Conservation (phyloP, 2,797 vertebrate genomes). For the Notoglanidium macrostoma region DNA sequence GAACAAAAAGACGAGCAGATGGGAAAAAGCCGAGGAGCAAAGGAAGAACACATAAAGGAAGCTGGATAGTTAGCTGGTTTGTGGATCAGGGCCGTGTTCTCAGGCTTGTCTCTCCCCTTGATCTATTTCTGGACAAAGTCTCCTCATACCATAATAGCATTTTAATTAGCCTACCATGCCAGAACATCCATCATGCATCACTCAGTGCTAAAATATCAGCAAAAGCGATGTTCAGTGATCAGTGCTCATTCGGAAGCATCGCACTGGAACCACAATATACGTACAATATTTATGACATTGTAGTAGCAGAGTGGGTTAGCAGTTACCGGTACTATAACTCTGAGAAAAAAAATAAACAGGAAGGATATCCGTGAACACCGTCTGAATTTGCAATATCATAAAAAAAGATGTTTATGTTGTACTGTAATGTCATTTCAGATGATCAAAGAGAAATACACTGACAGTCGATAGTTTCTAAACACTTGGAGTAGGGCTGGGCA, state of each 20-base stretch:
- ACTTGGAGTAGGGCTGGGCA: background rate
- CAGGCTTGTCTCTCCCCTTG: slow-evolving; percentile 53
- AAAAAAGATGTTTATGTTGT: background rate
- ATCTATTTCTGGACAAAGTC: slow-evolving; percentile 75
- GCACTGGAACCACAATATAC: background rate
- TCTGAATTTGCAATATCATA: background rate
- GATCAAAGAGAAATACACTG: background rate
- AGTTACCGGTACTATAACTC: no score
- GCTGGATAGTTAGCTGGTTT: slow-evolving; percentile 21
- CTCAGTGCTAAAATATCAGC: slow-evolving; percentile 48
- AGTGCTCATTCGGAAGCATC: background rate
- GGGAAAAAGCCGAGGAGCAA: slow-evolving; percentile 9
- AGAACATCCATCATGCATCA: slow-evolving; percentile 60
- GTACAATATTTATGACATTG: background rate
- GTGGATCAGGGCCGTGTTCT: slow-evolving; percentile 52
- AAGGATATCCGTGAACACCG: background rate
- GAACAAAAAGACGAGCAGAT: slow-evolving; percentile 7
- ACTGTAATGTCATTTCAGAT: background rate
- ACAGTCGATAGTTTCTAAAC: background rate
- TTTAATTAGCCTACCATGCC: slow-evolving; percentile 71
- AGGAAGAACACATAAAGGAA: slow-evolving; percentile 9
- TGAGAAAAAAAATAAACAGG: background rate
- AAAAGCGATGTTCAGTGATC: background rate
- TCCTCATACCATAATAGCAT: slow-evolving; percentile 69
- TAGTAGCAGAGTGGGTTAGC: background rate